Percentiles rank a stretch among this genome's conserved stretches.
Evolutionary conservation across 1,140 invertebrate genomes (phyloP).

Genomic region (Drosophila serrata): DNA sequence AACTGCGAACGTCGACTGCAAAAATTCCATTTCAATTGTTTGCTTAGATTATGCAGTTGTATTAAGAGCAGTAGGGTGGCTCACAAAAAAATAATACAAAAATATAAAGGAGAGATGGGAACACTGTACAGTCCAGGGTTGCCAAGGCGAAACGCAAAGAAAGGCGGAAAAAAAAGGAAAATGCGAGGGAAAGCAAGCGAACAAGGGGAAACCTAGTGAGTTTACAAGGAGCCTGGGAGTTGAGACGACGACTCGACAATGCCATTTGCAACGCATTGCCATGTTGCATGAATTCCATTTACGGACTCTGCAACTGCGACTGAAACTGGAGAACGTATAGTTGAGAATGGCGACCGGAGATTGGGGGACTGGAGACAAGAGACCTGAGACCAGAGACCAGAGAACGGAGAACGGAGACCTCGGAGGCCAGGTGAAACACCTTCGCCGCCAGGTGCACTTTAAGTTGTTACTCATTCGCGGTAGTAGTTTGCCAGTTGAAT

Average conservation of each 20-base stretch:
- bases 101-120: constrained; percentile 3
- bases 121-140: constrained; percentile 33
- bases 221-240: constrained; percentile 61
- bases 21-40: constrained; percentile 84
- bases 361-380: constrained; percentile 7
- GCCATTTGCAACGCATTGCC: constrained; percentile 63
- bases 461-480: constrained; percentile 9
- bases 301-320: constrained; percentile 45
- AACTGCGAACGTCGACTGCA: constrained; percentile 47
- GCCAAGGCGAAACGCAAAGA: constrained; percentile 44
- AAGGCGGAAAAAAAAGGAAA: constrained; percentile 37
- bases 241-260: constrained; percentile 56
- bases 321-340: constrained; percentile 29
- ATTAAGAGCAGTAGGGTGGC: constrained; percentile 53
- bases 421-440: constrained; percentile 26
- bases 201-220: constrained; percentile 49
- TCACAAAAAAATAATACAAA: background rate
- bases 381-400: constrained; percentile 9
- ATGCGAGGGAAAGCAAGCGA: constrained; percentile 28
- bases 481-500: background rate
- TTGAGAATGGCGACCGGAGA: constrained; percentile 17
- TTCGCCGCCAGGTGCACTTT: constrained; percentile 18
- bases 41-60: constrained; percentile 83
- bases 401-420: constrained; percentile 11
- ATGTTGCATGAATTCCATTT: constrained; percentile 64